phyloP scores from a whole-genome alignment of 2,113 vertebrate genomes.

The Mustelus asterias region DNA sequence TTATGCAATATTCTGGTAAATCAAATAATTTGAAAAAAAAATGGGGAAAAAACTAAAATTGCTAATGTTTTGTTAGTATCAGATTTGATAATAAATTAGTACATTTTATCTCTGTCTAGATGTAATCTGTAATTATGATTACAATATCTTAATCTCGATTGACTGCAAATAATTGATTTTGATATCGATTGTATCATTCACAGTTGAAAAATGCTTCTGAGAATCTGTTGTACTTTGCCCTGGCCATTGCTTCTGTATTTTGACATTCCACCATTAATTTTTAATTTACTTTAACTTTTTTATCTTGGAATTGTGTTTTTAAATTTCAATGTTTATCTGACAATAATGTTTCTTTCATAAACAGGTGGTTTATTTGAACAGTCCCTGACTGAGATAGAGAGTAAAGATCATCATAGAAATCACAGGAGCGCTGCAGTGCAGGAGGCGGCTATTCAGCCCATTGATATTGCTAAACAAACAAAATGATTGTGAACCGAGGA shows the following conservation, averaged over 20 bases:
- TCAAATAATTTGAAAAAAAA: not conserved
- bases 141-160: not conserved
- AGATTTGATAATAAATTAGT: not conserved
- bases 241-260: not conserved
- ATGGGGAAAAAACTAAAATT: not conserved
- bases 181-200: not conserved
- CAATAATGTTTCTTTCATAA: not conserved
- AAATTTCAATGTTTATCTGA: not conserved
- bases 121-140: not conserved
- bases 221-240: not conserved
- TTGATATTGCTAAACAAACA: not conserved
- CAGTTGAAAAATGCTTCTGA: not conserved
- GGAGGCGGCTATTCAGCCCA: too few species aligned
- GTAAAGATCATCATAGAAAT: too few species aligned
- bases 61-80: not conserved
- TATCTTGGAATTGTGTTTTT: not conserved
- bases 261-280: not conserved
- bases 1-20: not conserved
- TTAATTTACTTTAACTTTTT: too few species aligned
- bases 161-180: not conserved
- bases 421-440: too few species aligned
- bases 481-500: not conserved
- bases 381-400: not conserved
- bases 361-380: not conserved
- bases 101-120: not conserved